These are phyloP conservation scores for Austrofundulus limnaeus DNA, from an alignment of 2,113 vertebrate genomes.

Conservation along the genomic window DNA sequence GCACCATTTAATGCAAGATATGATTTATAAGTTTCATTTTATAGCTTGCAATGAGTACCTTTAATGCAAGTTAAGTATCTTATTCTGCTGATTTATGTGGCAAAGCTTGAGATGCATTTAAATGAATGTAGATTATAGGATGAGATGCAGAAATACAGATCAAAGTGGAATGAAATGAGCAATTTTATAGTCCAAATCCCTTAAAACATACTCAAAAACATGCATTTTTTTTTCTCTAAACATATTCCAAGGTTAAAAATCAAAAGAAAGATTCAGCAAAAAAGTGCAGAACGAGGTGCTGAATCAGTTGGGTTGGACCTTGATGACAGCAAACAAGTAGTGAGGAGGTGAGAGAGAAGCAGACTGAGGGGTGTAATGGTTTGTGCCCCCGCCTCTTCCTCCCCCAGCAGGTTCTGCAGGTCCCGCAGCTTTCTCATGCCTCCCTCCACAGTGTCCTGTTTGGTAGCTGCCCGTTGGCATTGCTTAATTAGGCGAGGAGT, in stretches of 20 bases:
- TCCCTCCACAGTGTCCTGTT: slow-evolving; percentile 86
- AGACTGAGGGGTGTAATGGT: slow-evolving; percentile 52
- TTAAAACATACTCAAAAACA: too few species aligned
- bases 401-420: slow-evolving; percentile 85
- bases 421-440: slow-evolving; percentile 91
- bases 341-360: slow-evolving; percentile 56
- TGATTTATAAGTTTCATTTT: too few species aligned
- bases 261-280: neutral
- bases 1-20: too few species aligned
- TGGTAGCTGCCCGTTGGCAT: slow-evolving; percentile 92
- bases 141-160: too few species aligned
- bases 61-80: slow-evolving; percentile 49
- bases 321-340: slow-evolving; percentile 67
- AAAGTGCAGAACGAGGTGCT: neutral
- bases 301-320: slow-evolving; percentile 35
- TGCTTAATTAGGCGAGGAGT: slow-evolving; percentile 99
- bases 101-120: neutral
- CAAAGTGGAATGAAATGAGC: too few species aligned
- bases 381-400: slow-evolving; percentile 47
- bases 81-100: slow-evolving; percentile 14
- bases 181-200: too few species aligned
- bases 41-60: neutral
- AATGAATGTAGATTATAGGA: too few species aligned
- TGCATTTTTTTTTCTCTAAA: too few species aligned
- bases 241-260: too few species aligned